These are phyloP conservation scores for Yponomeuta evonymella DNA, from an alignment of 2,888 invertebrate genomes.

Conservation along the genomic window DNA sequence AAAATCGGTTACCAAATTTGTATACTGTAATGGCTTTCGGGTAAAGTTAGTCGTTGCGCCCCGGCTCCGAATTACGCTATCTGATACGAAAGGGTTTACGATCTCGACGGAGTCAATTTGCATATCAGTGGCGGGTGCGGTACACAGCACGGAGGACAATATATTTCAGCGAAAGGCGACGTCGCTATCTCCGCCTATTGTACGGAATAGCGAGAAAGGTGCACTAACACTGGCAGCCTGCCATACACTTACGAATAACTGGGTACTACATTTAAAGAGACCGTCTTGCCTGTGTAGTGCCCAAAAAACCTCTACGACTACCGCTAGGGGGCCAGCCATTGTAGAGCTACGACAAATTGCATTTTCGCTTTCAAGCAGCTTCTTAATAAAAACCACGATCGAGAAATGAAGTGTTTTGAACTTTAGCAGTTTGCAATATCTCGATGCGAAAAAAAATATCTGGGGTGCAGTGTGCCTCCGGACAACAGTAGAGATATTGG, in stretches of 20 bases:
- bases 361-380: not conserved
- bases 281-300: not conserved
- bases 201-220: conserved; percentile 43
- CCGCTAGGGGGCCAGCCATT: not conserved
- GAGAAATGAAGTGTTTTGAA: conserved; percentile 28
- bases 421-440: conserved; percentile 30
- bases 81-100: conserved; percentile 65
- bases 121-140: conserved; percentile 57
- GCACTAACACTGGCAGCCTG: conserved; percentile 44
- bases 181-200: conserved; percentile 57
- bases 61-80: conserved; percentile 58
- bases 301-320: not conserved
- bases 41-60: conserved; percentile 39
- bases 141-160: conserved; percentile 40
- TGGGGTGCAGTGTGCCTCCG: conserved; percentile 32
- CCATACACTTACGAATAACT: conserved; percentile 28
- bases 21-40: conserved; percentile 8
- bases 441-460: conserved; percentile 42
- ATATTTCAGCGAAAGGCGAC: conserved; percentile 59
- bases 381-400: conserved; percentile 3
- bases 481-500: conserved; percentile 40
- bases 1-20: conserved; percentile 11
- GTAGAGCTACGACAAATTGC: not conserved
- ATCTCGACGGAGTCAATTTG: conserved; percentile 62
- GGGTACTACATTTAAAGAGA: conserved; percentile 10